Evolutionary conservation across 2,797 vertebrate species (phyloP).

Genomic region (Potorous gilbertii): DNA sequence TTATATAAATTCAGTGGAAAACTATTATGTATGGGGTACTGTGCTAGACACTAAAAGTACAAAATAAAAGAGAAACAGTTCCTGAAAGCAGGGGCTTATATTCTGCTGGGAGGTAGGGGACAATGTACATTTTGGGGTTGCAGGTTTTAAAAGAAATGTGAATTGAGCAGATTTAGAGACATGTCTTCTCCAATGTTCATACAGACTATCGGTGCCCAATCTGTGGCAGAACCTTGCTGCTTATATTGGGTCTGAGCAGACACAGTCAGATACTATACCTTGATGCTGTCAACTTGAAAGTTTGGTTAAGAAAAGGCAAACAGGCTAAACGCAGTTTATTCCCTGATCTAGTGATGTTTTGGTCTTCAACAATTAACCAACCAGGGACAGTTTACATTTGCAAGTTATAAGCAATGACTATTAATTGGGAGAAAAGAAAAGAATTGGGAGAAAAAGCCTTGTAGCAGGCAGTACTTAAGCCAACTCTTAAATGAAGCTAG

Average conservation of each 20-base stretch:
- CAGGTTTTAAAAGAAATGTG: neutral
- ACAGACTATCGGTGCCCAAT: neutral
- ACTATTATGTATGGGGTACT: neutral
- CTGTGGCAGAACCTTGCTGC: neutral
- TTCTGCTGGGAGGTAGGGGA: neutral
- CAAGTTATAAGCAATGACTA: neutral
- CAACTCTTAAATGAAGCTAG: neutral
- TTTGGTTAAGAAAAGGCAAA: too few relatives aligned
- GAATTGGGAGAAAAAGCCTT: neutral
- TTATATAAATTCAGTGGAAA: neutral
- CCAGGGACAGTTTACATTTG: neutral
- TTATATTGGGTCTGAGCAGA: neutral
- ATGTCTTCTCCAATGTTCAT: neutral
- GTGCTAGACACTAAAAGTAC: neutral
- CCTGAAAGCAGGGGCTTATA: neutral
- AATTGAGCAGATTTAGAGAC: neutral
- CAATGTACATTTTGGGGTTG: neutral
- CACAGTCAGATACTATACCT: neutral
- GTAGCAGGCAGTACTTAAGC: neutral
- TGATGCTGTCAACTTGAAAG: neutral
- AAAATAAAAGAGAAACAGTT: neutral
- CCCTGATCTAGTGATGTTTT: neutral
- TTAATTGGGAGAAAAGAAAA: neutral
- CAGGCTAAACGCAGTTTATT: too few relatives aligned
- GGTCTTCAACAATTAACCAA: neutral